A percentile compares a stretch with the other conserved stretches of the same genome.
These are phyloP conservation scores for Cerceris ruficornis DNA, from an alignment of 2,888 invertebrate genomes.

Conservation along the genomic window DNA sequence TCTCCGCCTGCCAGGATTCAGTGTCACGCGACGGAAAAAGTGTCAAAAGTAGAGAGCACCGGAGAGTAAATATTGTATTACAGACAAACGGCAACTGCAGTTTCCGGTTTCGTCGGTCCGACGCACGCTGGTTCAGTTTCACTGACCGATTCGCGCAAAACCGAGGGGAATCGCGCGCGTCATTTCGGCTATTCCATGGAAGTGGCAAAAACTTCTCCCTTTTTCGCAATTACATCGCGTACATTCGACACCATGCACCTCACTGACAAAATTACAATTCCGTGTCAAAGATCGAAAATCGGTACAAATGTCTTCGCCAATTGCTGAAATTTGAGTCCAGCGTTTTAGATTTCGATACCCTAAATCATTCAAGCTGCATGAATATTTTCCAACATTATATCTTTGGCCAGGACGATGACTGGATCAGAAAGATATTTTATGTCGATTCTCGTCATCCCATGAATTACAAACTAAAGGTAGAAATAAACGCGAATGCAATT, in stretches of 20 bases:
- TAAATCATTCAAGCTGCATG: too few species aligned
- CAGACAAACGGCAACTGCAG: slow-evolving; percentile 41
- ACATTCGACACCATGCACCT: slow-evolving; percentile 28
- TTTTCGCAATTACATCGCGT: slow-evolving; percentile 57
- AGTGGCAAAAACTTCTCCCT: slow-evolving; percentile 31
- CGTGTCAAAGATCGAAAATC: too few species aligned
- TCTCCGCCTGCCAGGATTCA: neutral
- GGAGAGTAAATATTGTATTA: slow-evolving; percentile 31
- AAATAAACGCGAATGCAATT: too few species aligned
- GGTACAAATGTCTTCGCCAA: too few species aligned
- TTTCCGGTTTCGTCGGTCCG: slow-evolving; percentile 49
- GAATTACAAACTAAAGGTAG: too few species aligned
- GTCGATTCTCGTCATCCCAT: too few species aligned
- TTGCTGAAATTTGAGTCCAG: too few species aligned
- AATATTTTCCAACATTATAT: too few species aligned
- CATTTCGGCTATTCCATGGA: slow-evolving; percentile 45
- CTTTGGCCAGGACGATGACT: too few species aligned
- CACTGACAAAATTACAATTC: too few species aligned
- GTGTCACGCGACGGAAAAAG: neutral
- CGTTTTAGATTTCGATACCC: too few species aligned
- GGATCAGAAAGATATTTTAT: too few species aligned
- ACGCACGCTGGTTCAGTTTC: slow-evolving; percentile 33
- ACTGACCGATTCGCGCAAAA: slow-evolving; percentile 39
- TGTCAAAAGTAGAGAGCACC: slow-evolving; percentile 24
- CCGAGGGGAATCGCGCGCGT: slow-evolving; percentile 28